Percentiles rank a stretch among this genome's conserved stretches.
Conservation (phyloP, 2,888 invertebrate species). For the Drosophila setosimentum region DNA sequence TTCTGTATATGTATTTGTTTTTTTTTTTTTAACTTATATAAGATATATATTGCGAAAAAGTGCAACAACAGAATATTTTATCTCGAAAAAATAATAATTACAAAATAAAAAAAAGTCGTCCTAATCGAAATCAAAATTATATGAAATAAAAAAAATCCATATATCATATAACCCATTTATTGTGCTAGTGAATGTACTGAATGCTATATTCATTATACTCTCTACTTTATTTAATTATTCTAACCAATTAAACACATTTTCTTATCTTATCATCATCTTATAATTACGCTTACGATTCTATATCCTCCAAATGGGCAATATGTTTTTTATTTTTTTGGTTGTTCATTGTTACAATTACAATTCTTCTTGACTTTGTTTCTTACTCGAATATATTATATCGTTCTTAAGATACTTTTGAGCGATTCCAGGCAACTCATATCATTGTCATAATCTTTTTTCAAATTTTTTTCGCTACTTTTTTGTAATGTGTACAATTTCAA, state of each 20-base stretch:
- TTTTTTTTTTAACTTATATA: slow-evolving; percentile 41
- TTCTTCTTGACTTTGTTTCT: slow-evolving; percentile 4
- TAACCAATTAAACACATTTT: slow-evolving; percentile 64
- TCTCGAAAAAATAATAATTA: slow-evolving; percentile 29
- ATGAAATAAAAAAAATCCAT: slow-evolving; percentile 53
- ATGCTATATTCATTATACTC: slow-evolving; percentile 84
- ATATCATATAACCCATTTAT: slow-evolving; percentile 81
- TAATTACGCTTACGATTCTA: slow-evolving; percentile 50
- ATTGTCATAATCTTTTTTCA: slow-evolving; percentile 37
- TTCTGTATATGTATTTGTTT: slow-evolving; percentile 43
- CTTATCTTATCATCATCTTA: slow-evolving; percentile 56
- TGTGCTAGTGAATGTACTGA: slow-evolving; percentile 86
- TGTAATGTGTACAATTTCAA: slow-evolving; percentile 56
- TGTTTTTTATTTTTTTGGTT: slow-evolving; percentile 24
- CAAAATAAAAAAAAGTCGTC: slow-evolving; percentile 37
- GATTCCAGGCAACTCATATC: slow-evolving; percentile 36
- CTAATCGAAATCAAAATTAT: slow-evolving; percentile 42
- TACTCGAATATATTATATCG: slow-evolving; percentile 20
- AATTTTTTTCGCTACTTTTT: slow-evolving; percentile 52
- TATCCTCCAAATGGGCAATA: slow-evolving; percentile 48
- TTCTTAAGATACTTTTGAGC: slow-evolving; percentile 22
- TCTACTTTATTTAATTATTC: slow-evolving; percentile 69
- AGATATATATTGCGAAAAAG: slow-evolving; percentile 43
- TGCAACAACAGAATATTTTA: slow-evolving; percentile 48
- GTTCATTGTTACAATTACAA: slow-evolving; percentile 4